Conservation (phyloP, 2,888 invertebrate species). For the Aradus depressus region DNA sequence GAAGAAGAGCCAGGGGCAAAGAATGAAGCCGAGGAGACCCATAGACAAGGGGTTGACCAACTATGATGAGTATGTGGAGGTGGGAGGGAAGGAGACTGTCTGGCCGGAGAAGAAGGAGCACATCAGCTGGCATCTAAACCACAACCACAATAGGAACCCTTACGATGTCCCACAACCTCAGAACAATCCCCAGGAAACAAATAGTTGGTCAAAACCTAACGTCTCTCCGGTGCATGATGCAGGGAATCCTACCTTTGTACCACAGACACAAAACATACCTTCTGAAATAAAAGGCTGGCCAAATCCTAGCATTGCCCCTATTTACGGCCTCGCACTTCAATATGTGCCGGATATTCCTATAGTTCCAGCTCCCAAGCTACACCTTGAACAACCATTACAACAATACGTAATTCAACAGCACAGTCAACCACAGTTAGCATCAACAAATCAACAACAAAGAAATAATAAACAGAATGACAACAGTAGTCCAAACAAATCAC, state of each 20-base stretch:
- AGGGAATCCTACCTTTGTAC: too few relatives aligned
- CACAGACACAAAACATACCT: too few relatives aligned
- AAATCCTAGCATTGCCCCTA: too few relatives aligned
- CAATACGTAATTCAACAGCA: too few relatives aligned
- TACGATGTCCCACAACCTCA: background rate
- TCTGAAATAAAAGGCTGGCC: too few relatives aligned
- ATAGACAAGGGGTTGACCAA: constrained; percentile 3
- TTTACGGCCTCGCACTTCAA: too few relatives aligned
- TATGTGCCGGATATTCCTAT: constrained; percentile 6
- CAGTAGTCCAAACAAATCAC: background rate
- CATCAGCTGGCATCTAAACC: constrained; percentile 21
- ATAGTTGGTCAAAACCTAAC: too few relatives aligned
- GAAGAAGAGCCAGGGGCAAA: background rate
- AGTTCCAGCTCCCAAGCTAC: constrained; percentile 7
- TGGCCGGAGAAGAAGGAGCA: constrained; percentile 26
- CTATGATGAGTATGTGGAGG: constrained; percentile 7
- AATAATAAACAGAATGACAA: background rate
- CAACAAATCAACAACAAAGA: background rate
- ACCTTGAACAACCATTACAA: background rate
- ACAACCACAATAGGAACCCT: constrained; percentile 1
- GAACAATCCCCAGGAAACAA: background rate
- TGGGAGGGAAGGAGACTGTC: background rate
- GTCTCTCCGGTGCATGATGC: too few relatives aligned
- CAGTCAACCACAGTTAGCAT: background rate
- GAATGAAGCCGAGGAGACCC: background rate